Percentiles rank a stretch among this genome's conserved stretches.
phyloP scores from a whole-genome alignment of 2,888 invertebrate genomes.

The Drosophila suboccidentalis region DNA sequence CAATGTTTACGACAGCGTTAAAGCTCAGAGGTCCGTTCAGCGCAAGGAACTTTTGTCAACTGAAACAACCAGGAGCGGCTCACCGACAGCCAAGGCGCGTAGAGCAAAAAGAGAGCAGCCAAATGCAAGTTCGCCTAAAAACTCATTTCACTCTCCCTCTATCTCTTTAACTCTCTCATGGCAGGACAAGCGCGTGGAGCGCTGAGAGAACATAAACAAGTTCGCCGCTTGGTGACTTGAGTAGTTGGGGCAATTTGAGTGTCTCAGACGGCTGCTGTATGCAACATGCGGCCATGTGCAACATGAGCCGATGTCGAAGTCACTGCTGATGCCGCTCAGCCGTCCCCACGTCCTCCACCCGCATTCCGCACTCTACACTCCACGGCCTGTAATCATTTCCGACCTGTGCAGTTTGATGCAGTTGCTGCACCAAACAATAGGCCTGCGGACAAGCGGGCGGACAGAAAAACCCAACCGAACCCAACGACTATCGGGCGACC shows the following conservation, averaged over 20 bases:
- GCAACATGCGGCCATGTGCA: constrained; percentile 77
- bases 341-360: not conserved
- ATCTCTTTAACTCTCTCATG: constrained; percentile 1
- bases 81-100: constrained; percentile 32
- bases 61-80: constrained; percentile 61
- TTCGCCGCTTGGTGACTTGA: constrained; percentile 37
- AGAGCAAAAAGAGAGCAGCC: constrained; percentile 24
- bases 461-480: constrained; percentile 5
- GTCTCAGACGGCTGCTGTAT: constrained; percentile 49
- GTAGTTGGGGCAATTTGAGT: constrained; percentile 25
- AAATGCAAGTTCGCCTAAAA: constrained; percentile 41
- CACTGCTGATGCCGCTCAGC: constrained; percentile 18
- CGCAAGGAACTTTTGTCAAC: constrained; percentile 78
- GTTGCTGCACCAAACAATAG: constrained; percentile 64
- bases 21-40: constrained; percentile 59
- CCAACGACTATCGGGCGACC: constrained; percentile 19
- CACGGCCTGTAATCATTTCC: constrained; percentile 68
- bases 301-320: constrained; percentile 67
- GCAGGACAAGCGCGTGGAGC: constrained; percentile 45
- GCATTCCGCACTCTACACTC: constrained; percentile 4
- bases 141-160: constrained; percentile 17
- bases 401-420: constrained; percentile 57
- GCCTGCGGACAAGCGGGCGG: constrained; percentile 38
- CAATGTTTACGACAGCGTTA: constrained; percentile 39
- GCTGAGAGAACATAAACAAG: constrained; percentile 18